Base-by-base conservation (phyloP, 1,140 invertebrate genomes). In the Melipona quadrifasciata region DNA sequence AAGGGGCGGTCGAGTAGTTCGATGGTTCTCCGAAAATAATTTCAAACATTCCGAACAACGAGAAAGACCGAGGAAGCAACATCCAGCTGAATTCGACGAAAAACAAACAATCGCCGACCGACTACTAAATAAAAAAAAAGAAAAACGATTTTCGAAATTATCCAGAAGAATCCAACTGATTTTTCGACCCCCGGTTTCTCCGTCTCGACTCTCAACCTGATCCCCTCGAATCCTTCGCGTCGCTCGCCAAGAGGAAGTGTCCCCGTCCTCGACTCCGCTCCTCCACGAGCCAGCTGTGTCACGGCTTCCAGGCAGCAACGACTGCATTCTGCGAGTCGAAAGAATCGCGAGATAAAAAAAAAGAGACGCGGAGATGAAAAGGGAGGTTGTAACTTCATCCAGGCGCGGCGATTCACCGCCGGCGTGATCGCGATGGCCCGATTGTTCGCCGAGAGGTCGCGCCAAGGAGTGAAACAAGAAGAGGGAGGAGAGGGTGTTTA, bases 401-500 rank as follows among this genome's bases (percentile, higher is more conserved):
- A 77, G 70, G 51, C 55, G 51, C 55, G 74, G 84, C 68, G 39
- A 16, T 80, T 87, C 61, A 57, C 55, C 84, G 77, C 27, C n/a
- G 14, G 6, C 78, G 77, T 86, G 80, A 84, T 70, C 72, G 82
- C 81, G 76, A 65, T 34, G 17, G 65, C 64, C 19, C n/a, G n/a
- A 79, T 79, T 79, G 64, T 79, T 79, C 76, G 21, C 4, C 12
- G 51, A 75, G 51, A 75, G 67, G 58, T n/a, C 58, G 73, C 64
- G 65, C 58, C 58, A 61, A 51, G 80, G n/a, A 31, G 71, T 47
- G 31, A 65, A 74, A 17, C 16, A 55, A 17, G 53, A 61, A n/a
- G 11, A 58, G 72, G 27, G 47, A 31, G 81, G 81, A 89, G 89
- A 86, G 85, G 88, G 90, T 92, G 90, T 92, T 92, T 92, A 92